Evolutionary conservation across 1,140 invertebrate species (phyloP).

Genomic region (Palaemon carinicauda): DNA sequence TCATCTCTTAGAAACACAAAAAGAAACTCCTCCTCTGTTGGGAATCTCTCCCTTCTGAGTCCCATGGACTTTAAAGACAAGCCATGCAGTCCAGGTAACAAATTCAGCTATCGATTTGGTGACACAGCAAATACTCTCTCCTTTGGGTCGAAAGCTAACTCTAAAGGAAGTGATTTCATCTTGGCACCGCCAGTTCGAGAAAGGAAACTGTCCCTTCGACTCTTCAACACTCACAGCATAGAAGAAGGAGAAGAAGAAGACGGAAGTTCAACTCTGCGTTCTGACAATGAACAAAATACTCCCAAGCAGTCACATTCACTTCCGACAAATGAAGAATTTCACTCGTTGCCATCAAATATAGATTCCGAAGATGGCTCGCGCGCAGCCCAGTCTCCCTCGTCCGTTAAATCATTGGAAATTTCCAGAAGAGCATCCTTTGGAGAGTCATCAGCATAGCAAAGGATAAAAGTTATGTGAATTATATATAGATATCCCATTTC

Average conservation of each 20-base stretch:
- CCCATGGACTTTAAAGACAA: not conserved
- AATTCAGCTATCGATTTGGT: not conserved
- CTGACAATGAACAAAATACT: not conserved
- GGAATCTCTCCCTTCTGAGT: not conserved
- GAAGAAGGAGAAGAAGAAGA: conserved; percentile 10
- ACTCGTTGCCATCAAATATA: no score
- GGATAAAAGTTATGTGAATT: no score
- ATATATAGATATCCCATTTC: no score
- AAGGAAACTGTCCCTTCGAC: not conserved
- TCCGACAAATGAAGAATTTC: no score
- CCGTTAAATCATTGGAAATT: no score
- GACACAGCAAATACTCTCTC: not conserved
- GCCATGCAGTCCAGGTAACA: not conserved
- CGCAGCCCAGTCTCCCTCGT: no score
- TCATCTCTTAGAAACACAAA: not conserved
- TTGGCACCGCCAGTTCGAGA: conserved; percentile 16
- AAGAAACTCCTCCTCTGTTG: conserved; percentile 3
- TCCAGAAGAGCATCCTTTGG: no score
- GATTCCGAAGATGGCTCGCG: no score
- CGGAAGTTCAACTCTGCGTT: not conserved
- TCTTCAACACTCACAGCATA: conserved; percentile 29
- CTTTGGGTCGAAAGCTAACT: not conserved
- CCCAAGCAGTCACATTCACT: no score
- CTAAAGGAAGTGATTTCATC: not conserved
- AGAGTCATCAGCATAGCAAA: no score